phyloP scores from a whole-genome alignment of 2,113 vertebrate genomes.

The Chaetorhynchus papuensis region DNA sequence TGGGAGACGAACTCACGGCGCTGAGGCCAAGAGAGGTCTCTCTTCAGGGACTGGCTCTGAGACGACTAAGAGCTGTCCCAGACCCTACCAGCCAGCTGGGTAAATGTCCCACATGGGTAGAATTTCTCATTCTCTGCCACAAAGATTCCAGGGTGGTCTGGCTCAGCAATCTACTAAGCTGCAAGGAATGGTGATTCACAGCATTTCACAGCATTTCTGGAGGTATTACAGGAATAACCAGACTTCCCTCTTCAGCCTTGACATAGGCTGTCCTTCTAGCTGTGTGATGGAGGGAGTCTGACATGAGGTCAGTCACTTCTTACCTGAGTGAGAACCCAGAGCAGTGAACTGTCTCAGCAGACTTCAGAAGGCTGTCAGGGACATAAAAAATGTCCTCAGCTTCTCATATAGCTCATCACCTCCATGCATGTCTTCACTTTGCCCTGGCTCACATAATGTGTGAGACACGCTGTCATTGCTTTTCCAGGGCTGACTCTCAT shows the following conservation, averaged over 20 bases:
- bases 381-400: not conserved
- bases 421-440: not conserved
- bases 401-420: not conserved
- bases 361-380: not conserved
- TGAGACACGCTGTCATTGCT: not conserved
- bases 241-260: not conserved
- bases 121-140: not conserved
- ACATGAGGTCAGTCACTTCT: not conserved
- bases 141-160: not conserved
- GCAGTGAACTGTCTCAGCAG: not conserved
- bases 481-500: not conserved
- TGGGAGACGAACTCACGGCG: not conserved
- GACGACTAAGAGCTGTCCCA: not conserved
- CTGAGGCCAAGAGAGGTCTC: not conserved
- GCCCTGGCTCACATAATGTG: not conserved
- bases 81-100: not conserved
- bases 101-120: not conserved
- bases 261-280: not conserved
- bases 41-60: not conserved
- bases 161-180: not conserved
- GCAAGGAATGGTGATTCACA: not conserved
- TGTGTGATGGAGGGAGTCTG: not conserved
- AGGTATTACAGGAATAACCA: not conserved
- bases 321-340: not conserved
- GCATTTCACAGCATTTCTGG: not conserved